Base-by-base conservation (phyloP, 2,113 vertebrate species). In the Dasyornis broadbenti region DNA sequence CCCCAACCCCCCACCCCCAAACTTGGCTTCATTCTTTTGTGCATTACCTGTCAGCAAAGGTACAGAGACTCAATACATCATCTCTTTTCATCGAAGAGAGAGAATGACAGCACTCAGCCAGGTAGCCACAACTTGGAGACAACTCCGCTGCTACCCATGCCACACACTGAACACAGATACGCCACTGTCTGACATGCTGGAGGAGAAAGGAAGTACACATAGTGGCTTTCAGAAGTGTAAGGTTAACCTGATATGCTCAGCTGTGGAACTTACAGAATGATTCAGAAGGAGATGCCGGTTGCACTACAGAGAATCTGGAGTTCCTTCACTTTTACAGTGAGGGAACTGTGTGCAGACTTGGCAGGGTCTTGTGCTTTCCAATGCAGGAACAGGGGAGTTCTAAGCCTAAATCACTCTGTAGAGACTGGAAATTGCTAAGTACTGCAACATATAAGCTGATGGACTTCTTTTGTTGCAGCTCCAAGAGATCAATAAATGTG, bases 381-480 rank as follows among this genome's bases (percentile, higher is more conserved):
- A 4, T 21, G 23, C 6, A 57, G 68, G 21, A 77, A 71, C 37
- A 59, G n/a, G 49, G 33, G 33, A 92, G 47, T 56, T 94, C 45
- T 64, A 45, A 94, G 37, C 4, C 49, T 0, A 0, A 76, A 79
- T 72, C 40, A 35, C 70, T 54, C 42, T 40, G 12, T 26, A 75
- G 52, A 83, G 69, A 81, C 27, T 42, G 28, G 30, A 90, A 95
- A 83, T 47, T 71, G 72, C 27, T 89, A 81, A 89, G 92, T 91
- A 81, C 44, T 86, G 24, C 40, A 82, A 49, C 56, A 61, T 35
- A 47, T 61, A 77, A 76, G 14, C 52, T 49, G 45, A 60, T 44
- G 17, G 47, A 35, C 11, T 61, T 57, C 54, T 78, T 52, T 45
- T 79, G 3, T 27, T 35, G 20, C 31, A 61, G 7, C 19, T 91